phyloP scores from a whole-genome alignment of 2,888 invertebrate genomes.

The Temnothorax ravouxi region DNA sequence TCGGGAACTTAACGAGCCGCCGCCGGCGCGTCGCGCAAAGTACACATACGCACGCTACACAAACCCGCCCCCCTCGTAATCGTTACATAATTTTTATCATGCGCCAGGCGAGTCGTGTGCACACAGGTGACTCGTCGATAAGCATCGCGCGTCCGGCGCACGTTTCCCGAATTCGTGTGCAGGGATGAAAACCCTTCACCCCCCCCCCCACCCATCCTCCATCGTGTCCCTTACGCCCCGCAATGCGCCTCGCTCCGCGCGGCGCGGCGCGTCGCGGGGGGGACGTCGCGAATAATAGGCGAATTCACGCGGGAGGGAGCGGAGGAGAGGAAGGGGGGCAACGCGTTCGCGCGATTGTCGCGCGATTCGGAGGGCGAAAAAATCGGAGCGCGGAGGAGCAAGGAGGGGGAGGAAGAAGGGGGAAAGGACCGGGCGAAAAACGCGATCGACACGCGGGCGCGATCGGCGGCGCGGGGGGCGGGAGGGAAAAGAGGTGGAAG shows the following conservation, averaged over 20 bases:
- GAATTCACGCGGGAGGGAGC: constrained; percentile 5
- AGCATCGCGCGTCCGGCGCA: constrained; percentile 44
- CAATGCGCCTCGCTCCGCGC: background rate
- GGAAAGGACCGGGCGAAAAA: background rate
- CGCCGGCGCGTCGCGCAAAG: constrained; percentile 18
- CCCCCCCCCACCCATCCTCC: no score
- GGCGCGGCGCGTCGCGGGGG: background rate
- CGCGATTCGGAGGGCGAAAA: background rate
- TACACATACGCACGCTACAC: constrained; percentile 43
- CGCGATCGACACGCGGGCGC: background rate
- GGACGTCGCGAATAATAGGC: constrained; percentile 5
- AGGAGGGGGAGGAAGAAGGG: background rate
- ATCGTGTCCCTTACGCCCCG: background rate
- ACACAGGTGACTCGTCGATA: constrained; percentile 54
- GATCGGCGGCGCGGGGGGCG: background rate
- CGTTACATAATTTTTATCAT: constrained; percentile 63
- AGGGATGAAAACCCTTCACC: background rate
- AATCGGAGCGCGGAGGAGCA: background rate
- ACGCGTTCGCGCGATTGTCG: constrained; percentile 18
- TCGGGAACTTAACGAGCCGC: constrained; percentile 9
- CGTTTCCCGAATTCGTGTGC: constrained; percentile 29
- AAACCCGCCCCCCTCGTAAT: constrained; percentile 41
- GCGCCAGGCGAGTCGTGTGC: constrained; percentile 36
- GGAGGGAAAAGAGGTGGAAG: background rate
- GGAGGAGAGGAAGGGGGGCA: no score